phyloP scores from a whole-genome alignment of 2,888 invertebrate species.

The Oscheius sp. region DNA sequence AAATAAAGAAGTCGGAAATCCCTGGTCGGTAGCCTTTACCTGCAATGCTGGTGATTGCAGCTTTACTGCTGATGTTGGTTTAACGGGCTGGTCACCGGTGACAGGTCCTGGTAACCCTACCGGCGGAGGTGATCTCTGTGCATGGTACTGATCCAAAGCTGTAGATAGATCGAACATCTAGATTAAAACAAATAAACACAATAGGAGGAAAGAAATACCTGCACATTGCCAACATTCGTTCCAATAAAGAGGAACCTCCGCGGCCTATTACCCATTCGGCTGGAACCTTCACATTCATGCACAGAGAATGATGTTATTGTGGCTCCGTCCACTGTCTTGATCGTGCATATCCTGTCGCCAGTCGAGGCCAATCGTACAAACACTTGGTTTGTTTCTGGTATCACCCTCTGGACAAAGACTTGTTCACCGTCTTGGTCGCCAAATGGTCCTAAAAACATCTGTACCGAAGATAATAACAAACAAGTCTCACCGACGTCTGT shows the following conservation, averaged over 20 bases:
- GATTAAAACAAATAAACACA: conserved; percentile 61
- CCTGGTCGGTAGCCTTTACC: conserved; percentile 9
- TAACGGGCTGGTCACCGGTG: neutral
- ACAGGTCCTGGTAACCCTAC: conserved; percentile 32
- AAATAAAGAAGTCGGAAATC: neutral
- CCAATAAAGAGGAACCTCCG: conserved; percentile 90
- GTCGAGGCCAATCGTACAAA: conserved; percentile 94
- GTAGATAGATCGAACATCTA: conserved; percentile 97
- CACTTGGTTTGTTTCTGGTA: conserved; percentile 93
- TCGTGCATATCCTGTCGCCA: conserved; percentile 93
- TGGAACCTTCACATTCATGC: conserved; percentile 96
- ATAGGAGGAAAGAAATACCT: conserved; percentile 74
- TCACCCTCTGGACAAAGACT: conserved; percentile 96
- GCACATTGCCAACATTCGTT: conserved; percentile 90
- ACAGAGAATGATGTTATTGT: conserved; percentile 94
- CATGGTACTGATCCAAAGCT: conserved; percentile 82
- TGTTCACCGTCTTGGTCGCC: conserved; percentile 98
- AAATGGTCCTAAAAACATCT: conserved; percentile 82
- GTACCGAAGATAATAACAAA: neutral
- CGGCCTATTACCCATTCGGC: conserved; percentile 88
- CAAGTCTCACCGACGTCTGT: conserved; percentile 46
- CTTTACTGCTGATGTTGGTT: neutral
- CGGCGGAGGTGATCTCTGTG: conserved; percentile 29
- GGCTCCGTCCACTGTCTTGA: conserved; percentile 91
- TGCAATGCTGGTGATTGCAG: conserved; percentile 30